Evolutionary conservation across 2,888 invertebrate genomes (phyloP), one percentile per base, ranked within the genome.

Genomic region (Eristalinus sepulchralis): DNA sequence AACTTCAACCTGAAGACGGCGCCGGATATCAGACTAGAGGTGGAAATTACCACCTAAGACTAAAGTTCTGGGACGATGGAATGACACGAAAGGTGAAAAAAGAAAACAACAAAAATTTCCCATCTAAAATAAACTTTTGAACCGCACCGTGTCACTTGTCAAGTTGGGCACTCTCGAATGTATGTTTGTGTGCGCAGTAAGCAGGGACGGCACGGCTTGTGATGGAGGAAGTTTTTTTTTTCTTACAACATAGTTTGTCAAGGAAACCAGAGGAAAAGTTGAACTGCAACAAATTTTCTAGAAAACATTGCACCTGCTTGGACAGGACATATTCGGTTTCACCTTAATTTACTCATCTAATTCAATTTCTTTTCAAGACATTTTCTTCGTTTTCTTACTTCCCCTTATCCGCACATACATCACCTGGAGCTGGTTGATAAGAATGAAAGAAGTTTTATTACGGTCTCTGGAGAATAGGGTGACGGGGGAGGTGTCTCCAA

Each of bases 241-340:
- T 47, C n/a, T 47, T n/a, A 47, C n/a, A n/a, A 47, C 39, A 47
- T 47, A 47, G 39, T 47, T 47, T 47, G 39, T 47, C n/a, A 62
- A 47, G 62, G 13, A 60, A 47, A 17, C 2, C 4, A 13, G 22
- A 27, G 31, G n/a, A 20, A 34, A 34, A 64, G 64, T 75, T 34
- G 47, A 57, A 63, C 62, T 53, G 72, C 33, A 62, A 36, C 36
- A 59, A n/a, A n/a, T 62, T 72, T 13, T 47, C 1, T 9, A 22
- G 10, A 55, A 82, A 36, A 71, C 76, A 71, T 82, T 76, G 64
- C 82, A 82, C 81, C 68, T 81, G 70, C 31, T 70, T 76, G 75
- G 81, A 70, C 75, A 64, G 64, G 76, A 71, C 57, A 71, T 78
- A 71, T 71, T 78, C 70, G 17, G 66, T 75, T 75, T 75, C 59